Evolutionary conservation across 1,140 invertebrate genomes (phyloP), one percentile per base, ranked within the genome.

Genomic region (Lineus longissimus): DNA sequence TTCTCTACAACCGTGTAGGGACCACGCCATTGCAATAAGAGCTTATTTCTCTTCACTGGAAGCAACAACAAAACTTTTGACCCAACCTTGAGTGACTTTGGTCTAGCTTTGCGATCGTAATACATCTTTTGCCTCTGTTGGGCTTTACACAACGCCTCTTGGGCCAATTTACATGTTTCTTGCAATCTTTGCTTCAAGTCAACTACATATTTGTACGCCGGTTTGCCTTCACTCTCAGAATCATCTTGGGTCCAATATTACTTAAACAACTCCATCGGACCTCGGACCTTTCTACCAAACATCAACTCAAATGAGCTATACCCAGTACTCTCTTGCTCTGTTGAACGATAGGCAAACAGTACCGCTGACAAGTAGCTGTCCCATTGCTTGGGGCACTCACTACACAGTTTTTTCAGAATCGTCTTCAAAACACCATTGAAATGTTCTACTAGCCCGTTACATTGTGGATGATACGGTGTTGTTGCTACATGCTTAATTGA

Each of bases 331-430:
- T 63, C 64, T 43, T 73, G 74, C n/a, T n/a, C 56, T 61, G 63
- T 62, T 40, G 67, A 62, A 15, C 73, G 60, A 43, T 77, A 77
- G 0, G 76, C 73, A 67, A 77, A 76, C 11, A 73, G 30, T 30
- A 76, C 51, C 11, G 68, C 68, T 23, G 62, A 63, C 13, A 79
- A 30, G 54, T 70, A 73, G 25, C 57, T 51, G 63, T 81, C 74
- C 80, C 76, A 80, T 41, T 80, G 64, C 58, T 72, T 70, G 6
- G 65, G 63, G 59, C 62, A 40, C n/a, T 70, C 65, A 4, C 56
- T 33, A 65, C 73, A 77, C 54, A 74, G 30, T 30, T 55, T 64
- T 40, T 69, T 69, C 15, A 81, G 36, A 63, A 73, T 74, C 17
- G 61, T 22, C 19, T 69, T 64, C 0, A 80, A 27, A 0, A 64